phyloP scores from a whole-genome alignment of 1,140 invertebrate genomes.

The Gyrodactylus salaris region DNA sequence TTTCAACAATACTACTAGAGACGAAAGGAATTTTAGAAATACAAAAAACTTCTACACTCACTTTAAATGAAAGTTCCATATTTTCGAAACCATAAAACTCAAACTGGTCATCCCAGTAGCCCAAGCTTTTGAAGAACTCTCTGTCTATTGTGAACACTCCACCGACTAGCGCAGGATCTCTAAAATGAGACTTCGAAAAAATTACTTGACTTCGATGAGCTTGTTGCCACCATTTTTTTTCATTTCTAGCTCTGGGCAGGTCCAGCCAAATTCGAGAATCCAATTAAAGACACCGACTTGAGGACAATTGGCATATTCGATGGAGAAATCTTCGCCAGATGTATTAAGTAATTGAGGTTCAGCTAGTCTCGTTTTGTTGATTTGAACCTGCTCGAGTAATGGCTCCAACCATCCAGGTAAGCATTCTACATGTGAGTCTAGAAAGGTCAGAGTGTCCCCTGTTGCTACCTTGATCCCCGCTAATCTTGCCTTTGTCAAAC shows the following conservation, averaged over 20 bases:
- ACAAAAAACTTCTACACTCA: too few relatives aligned
- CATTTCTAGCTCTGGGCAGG: background rate
- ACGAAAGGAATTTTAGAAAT: too few relatives aligned
- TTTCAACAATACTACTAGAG: too few relatives aligned
- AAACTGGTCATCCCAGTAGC: background rate
- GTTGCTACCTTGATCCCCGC: conserved; percentile 47
- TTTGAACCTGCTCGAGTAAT: background rate
- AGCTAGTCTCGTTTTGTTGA: background rate
- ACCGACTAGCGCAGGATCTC: background rate
- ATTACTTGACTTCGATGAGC: background rate
- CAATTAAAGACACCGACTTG: background rate
- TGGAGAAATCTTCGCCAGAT: background rate
- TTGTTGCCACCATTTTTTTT: background rate
- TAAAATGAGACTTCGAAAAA: background rate
- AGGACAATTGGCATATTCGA: background rate
- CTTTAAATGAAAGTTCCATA: background rate
- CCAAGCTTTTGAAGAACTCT: background rate
- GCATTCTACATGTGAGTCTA: conserved; percentile 85
- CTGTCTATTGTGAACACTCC: background rate
- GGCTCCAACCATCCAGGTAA: conserved; percentile 42
- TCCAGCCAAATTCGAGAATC: background rate
- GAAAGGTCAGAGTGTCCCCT: conserved; percentile 60
- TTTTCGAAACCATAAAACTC: background rate
- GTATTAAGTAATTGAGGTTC: background rate
- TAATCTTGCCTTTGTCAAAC: conserved; percentile 61